Evolutionary conservation across 1,140 invertebrate genomes (phyloP).

Genomic region (Aphaenogaster floridana): DNA sequence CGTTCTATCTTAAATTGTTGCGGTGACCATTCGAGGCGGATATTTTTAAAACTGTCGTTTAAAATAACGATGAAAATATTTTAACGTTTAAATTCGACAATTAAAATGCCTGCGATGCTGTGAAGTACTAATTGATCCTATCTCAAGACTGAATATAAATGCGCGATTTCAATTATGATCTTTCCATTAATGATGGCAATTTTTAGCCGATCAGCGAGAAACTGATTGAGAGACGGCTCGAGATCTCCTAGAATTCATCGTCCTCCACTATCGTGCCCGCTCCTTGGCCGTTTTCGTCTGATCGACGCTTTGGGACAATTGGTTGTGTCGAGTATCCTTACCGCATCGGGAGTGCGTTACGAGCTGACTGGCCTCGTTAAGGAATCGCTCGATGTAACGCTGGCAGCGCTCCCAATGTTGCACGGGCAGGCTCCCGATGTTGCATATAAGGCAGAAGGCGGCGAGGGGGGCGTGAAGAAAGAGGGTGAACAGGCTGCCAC

Average conservation of each 20-base stretch:
- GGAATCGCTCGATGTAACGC: slow-evolving; percentile 95
- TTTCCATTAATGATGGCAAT: background rate
- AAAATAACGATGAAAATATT: background rate
- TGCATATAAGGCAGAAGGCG: slow-evolving; percentile 97
- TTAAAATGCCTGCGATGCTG: background rate
- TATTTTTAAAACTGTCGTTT: background rate
- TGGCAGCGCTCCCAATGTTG: slow-evolving; percentile 97
- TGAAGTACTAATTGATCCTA: background rate
- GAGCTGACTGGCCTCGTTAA: slow-evolving; percentile 95
- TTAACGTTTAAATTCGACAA: background rate
- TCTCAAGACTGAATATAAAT: background rate
- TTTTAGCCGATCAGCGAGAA: background rate
- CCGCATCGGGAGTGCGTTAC: slow-evolving; percentile 94
- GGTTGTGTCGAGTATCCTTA: slow-evolving; percentile 85
- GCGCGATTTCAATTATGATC: background rate
- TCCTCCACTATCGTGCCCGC: background rate
- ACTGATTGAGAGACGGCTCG: background rate
- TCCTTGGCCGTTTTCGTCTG: background rate
- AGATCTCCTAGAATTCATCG: background rate
- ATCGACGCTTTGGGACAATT: slow-evolving; percentile 25
- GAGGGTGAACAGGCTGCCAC: slow-evolving; percentile 97
- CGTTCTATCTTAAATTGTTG: background rate
- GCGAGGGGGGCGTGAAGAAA: slow-evolving; percentile 98
- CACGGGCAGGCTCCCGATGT: slow-evolving; percentile 94
- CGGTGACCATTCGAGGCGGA: background rate